Evolutionary conservation across 1,140 invertebrate species (phyloP).

Genomic region (Rhizoglyphus robini): DNA sequence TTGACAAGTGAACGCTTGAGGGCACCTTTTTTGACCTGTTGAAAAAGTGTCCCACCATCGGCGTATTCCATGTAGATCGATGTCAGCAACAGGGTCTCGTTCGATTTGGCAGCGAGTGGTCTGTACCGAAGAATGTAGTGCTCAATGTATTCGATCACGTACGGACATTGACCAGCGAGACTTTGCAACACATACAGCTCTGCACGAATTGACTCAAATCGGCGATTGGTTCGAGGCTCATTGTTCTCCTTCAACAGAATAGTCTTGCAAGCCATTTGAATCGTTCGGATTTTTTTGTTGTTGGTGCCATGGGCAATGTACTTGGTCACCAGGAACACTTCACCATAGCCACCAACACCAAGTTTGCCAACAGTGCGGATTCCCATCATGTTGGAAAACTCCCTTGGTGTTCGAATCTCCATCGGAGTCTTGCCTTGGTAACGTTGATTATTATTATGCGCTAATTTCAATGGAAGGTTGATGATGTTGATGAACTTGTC

Average conservation of each 20-base stretch:
- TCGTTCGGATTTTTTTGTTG: neutral
- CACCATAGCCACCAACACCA: neutral
- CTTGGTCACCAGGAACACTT: neutral
- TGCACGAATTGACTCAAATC: neutral
- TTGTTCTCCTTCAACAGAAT: neutral
- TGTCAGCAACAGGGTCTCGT: neutral
- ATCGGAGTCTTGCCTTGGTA: neutral
- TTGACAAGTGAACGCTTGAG: neutral
- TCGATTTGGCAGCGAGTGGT: neutral
- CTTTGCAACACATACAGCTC: slow-evolving; percentile 1
- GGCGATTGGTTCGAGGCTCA: neutral
- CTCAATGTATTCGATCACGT: neutral
- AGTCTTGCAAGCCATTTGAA: neutral
- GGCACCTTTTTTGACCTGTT: neutral
- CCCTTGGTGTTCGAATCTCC: neutral
- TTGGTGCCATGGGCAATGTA: neutral
- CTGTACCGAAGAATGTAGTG: neutral
- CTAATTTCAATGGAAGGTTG: neutral
- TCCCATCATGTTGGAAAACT: neutral
- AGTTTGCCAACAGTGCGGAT: neutral
- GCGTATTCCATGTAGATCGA: neutral
- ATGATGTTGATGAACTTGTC: neutral
- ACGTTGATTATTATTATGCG: neutral
- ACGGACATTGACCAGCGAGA: neutral
- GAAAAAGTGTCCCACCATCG: neutral